phyloP scores from a whole-genome alignment of 1,140 invertebrate genomes.

The Macrosteles quadrilineatus region DNA sequence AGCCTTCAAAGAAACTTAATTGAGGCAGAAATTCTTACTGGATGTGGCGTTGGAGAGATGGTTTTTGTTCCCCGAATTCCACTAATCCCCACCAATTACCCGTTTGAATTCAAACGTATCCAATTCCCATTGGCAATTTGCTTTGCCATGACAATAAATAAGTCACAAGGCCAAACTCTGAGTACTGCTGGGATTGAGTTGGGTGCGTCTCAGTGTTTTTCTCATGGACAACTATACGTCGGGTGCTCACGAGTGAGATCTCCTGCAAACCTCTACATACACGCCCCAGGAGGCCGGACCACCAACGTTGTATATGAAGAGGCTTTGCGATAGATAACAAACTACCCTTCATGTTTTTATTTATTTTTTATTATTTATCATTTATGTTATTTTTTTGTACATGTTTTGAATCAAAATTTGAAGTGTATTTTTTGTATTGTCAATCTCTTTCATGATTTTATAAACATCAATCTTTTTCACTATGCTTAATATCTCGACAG shows the following conservation, averaged over 20 bases:
- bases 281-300: conserved; percentile 30
- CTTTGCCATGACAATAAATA: conserved; percentile 57
- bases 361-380: no score
- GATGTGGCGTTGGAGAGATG: conserved; percentile 46
- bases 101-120: conserved; percentile 34
- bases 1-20: conserved; percentile 42
- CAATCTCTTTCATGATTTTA: no score
- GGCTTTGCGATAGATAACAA: conserved; percentile 1
- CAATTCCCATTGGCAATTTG: conserved; percentile 51
- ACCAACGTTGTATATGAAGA: conserved; percentile 35
- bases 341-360: no score
- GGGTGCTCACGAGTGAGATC: conserved; percentile 37
- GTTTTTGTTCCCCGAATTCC: conserved; percentile 30
- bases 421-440: no score
- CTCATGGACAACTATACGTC: conserved; percentile 48
- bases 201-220: conserved; percentile 40
- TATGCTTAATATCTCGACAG: no score
- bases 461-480: no score
- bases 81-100: conserved; percentile 25
- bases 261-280: conserved; percentile 21
- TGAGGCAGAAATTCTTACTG: conserved; percentile 49
- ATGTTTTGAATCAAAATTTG: no score
- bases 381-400: no score
- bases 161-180: conserved; percentile 55
- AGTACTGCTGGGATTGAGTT: conserved; percentile 38